Evolutionary conservation across 2,888 invertebrate genomes (phyloP).

Genomic region (Anthrax anthrax): DNA sequence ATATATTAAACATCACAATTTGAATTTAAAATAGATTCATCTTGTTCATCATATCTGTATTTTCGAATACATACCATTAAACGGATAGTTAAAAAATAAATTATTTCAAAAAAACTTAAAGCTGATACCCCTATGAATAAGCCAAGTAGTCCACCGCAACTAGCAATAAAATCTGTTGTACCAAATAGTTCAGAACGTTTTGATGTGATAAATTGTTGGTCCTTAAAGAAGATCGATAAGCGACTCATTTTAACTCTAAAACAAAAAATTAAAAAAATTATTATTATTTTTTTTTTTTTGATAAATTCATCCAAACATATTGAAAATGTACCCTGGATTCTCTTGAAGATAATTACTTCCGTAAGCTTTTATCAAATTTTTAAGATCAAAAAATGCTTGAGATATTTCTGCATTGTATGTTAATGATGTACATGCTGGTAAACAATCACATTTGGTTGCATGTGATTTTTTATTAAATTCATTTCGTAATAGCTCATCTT

Average conservation of each 20-base stretch:
- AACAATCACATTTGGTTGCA: conserved; percentile 24
- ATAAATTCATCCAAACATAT: neutral
- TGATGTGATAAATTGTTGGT: conserved; percentile 52
- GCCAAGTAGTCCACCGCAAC: conserved; percentile 50
- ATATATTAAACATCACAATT: no score
- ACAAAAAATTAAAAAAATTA: conserved; percentile 2
- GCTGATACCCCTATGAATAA: conserved; percentile 32
- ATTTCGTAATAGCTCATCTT: conserved; percentile 24
- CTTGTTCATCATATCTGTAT: neutral
- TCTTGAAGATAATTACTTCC: conserved; percentile 11
- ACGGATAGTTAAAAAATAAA: conserved; percentile 39
- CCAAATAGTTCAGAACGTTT: conserved; percentile 52
- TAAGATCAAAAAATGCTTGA: conserved; percentile 24
- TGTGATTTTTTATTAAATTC: conserved; percentile 28
- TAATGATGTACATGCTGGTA: conserved; percentile 29
- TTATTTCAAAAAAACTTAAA: conserved; percentile 35
- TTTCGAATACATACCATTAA: conserved; percentile 23
- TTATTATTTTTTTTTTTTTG: neutral
- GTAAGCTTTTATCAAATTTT: neutral
- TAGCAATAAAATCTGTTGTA: conserved; percentile 50
- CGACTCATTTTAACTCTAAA: conserved; percentile 42
- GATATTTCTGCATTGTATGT: conserved; percentile 29
- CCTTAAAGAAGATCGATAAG: conserved; percentile 54
- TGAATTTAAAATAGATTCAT: no score
- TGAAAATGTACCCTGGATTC: conserved; percentile 14